Evolutionary conservation across 2,797 vertebrate species (phyloP).

Genomic region (Channa striata): DNA sequence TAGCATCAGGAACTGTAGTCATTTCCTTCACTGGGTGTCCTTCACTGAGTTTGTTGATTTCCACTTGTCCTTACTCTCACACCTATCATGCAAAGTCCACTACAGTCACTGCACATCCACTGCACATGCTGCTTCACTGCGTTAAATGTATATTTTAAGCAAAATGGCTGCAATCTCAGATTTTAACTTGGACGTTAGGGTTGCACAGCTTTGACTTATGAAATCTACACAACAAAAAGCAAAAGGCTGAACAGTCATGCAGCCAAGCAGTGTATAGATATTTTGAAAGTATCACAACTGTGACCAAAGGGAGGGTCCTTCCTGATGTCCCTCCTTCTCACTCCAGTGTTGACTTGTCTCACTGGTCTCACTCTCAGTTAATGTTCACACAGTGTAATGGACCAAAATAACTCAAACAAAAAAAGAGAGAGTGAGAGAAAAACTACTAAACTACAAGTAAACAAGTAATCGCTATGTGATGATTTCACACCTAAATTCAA

Average conservation of each 20-base stretch:
- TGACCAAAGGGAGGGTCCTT: constrained; percentile 72
- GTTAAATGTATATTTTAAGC: neutral
- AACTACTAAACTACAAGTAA: too few species aligned
- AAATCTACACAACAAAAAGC: neutral
- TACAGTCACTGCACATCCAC: neutral
- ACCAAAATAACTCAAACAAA: neutral
- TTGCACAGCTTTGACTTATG: too few species aligned
- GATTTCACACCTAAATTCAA: too few species aligned
- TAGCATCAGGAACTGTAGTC: neutral
- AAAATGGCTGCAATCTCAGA: too few species aligned
- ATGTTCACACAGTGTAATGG: constrained; percentile 1
- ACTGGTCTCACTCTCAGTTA: constrained; percentile 35
- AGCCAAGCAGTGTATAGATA: neutral
- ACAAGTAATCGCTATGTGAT: too few species aligned
- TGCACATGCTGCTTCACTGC: neutral
- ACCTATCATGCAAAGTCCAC: neutral
- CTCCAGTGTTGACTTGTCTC: constrained; percentile 37
- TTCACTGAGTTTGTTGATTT: neutral
- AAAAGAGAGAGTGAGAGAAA: too few species aligned
- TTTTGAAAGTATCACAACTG: neutral
- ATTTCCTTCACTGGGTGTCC: constrained; percentile 14
- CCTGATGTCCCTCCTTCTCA: constrained; percentile 59
- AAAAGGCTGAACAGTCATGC: constrained; percentile 3
- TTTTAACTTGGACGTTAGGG: neutral
- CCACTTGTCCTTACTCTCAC: neutral